Conservation (phyloP, 64 coral and sea anemone species). For the Anthopleura sola region DNA sequence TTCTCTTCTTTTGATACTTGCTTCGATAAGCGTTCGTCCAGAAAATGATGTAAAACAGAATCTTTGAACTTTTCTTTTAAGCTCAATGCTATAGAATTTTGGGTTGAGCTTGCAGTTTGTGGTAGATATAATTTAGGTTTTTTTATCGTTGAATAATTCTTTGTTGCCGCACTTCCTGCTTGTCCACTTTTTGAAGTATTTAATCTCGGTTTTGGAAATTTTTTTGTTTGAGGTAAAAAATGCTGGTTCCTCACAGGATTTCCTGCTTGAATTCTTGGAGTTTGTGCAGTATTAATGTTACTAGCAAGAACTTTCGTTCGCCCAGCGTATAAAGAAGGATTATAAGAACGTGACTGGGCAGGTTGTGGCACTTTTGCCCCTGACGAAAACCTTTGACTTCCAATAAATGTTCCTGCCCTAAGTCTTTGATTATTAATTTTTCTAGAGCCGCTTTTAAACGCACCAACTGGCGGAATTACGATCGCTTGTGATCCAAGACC, state of each 20-base stretch:
- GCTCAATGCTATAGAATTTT: background rate
- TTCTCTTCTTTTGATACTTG: slow-evolving; percentile 25
- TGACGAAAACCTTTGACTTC: background rate
- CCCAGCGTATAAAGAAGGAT: background rate
- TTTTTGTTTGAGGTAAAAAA: background rate
- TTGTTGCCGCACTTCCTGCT: background rate
- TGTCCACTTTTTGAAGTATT: background rate
- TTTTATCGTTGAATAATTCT: background rate
- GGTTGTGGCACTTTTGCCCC: background rate
- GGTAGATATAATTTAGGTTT: background rate
- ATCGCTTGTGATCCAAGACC: background rate
- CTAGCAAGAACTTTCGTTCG: background rate
- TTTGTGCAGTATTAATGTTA: background rate
- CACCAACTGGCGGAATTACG: background rate
- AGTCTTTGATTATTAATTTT: background rate
- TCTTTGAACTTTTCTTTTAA: slow-evolving; percentile 8
- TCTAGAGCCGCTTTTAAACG: background rate
- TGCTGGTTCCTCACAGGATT: background rate
- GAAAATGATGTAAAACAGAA: slow-evolving; percentile 2
- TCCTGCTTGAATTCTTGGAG: background rate
- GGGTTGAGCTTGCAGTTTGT: background rate
- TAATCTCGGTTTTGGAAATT: background rate
- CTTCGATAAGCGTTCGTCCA: slow-evolving; percentile 13
- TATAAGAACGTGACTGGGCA: background rate
- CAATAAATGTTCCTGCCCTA: background rate